A percentile compares a stretch with the other conserved stretches of the same genome.
These are phyloP conservation scores for Crotalus tigris DNA, from an alignment of 2,113 vertebrate species.

Conservation along the genomic window DNA sequence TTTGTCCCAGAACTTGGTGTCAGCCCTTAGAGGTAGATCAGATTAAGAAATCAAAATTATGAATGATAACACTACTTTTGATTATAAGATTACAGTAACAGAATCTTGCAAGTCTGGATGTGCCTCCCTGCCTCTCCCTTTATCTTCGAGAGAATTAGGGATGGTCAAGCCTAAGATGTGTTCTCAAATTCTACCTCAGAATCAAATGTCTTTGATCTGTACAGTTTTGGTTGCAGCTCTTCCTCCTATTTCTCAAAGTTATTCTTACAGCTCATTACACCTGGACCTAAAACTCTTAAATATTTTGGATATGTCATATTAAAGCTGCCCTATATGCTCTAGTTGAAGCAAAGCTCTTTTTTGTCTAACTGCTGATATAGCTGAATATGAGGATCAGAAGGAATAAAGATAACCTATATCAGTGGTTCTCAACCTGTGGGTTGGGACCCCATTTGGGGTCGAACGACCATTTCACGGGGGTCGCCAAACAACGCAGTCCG, in stretches of 20 bases:
- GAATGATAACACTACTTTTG: background rate
- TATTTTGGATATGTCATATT: background rate
- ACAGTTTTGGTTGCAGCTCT: background rate
- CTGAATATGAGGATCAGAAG: background rate
- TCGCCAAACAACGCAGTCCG: no score
- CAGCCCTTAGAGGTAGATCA: background rate
- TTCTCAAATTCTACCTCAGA: background rate
- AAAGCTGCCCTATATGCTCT: background rate
- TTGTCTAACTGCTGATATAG: background rate
- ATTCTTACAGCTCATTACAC: background rate
- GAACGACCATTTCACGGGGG: no score
- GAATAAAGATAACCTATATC: background rate
- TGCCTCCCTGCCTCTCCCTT: background rate
- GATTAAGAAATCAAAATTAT: background rate
- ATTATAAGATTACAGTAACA: background rate
- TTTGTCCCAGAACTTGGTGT: background rate
- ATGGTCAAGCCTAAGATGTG: background rate
- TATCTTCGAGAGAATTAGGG: background rate
- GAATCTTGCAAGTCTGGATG: background rate
- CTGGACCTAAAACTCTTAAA: background rate
- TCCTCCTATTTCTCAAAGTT: background rate
- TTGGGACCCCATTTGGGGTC: no score
- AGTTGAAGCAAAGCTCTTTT: background rate
- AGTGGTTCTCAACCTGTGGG: no score
- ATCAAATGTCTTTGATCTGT: background rate